phyloP scores from a whole-genome alignment of 2,113 vertebrate genomes.

The Illadopsis cleaveri region DNA sequence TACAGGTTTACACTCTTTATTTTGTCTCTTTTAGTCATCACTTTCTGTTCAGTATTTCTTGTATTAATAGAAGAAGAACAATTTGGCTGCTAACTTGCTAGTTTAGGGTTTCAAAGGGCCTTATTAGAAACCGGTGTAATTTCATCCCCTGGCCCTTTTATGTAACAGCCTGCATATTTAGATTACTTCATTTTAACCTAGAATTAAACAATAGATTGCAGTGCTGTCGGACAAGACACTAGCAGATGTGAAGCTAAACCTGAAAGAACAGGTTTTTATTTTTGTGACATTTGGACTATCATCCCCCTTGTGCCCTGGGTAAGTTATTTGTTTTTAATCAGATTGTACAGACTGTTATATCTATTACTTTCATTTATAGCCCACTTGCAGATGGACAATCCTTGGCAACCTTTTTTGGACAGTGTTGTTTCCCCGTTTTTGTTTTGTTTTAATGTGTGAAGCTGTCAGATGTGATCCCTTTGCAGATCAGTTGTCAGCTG shows the following conservation, averaged over 20 bases:
- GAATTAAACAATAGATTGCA: constrained; percentile 83
- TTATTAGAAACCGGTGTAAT: constrained; percentile 92
- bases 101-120: constrained; percentile 87
- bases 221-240: constrained; percentile 23
- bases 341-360: neutral
- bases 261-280: neutral
- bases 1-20: neutral
- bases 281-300: neutral
- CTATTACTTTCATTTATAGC: neutral
- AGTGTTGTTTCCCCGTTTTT: neutral
- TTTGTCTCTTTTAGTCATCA: constrained; percentile 65
- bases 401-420: neutral
- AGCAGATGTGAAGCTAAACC: constrained; percentile 30
- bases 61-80: constrained; percentile 84
- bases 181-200: constrained; percentile 80
- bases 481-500: neutral
- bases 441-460: neutral
- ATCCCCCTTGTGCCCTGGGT: neutral
- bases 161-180: constrained; percentile 77
- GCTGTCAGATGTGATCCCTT: neutral
- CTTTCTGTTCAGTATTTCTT: constrained; percentile 82
- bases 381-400: neutral
- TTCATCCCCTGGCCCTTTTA: constrained; percentile 82
- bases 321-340: constrained; percentile 13
- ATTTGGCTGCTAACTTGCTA: constrained; percentile 81